Base-by-base conservation (phyloP, 23 tunicate genomes). In the Styela clava region DNA sequence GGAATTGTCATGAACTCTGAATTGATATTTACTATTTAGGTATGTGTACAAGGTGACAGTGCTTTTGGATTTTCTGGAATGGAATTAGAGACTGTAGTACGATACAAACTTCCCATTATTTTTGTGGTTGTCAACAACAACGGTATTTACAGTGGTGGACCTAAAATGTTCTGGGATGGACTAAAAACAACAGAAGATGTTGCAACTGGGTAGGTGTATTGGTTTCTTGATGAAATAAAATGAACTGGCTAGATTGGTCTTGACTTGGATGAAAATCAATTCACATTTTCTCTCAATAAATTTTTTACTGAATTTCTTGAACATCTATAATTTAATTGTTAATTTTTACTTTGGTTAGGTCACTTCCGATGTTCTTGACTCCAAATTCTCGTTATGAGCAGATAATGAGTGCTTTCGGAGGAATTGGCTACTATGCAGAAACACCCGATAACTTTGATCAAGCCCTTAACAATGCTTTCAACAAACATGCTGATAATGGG, bases 41-140 rank as follows among this genome's bases (percentile, higher is more conserved):
- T 91, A 29, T 87, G 98, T 52, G 84, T 93, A 52, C 98, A 93
- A 82, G 98, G 98, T 22, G 98, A 93, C 78, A 93, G 98, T 52
- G 98, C 98, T 2, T 93, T 93, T 72, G 98, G 98, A 9, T 93
- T 93, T 74, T 93, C 98, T 62, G 98, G 93, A 22, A 93, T 93
- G 98, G 98, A 93, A 35, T 36, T 93, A 37, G 98, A 93, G 52
- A 93, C 98, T 1, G 94, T 87, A 19, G 74, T 83, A 61, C 81
- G 98, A 36, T 93, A 87, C 84, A 84, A 82, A 67, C 83, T 93
- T 34, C 98, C 98, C 26, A 81, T 93, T 31, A 93, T 93, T 7
- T 93, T 84, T 77, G 82, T 93, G 27, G 89, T 93, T 33, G 98
- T 93, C 68, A 93, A 93, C 64, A 93, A 93, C 79, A 87, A 84